Conservation (phyloP, 2,113 vertebrate genomes). For the Tachysurus fulvidraco region DNA sequence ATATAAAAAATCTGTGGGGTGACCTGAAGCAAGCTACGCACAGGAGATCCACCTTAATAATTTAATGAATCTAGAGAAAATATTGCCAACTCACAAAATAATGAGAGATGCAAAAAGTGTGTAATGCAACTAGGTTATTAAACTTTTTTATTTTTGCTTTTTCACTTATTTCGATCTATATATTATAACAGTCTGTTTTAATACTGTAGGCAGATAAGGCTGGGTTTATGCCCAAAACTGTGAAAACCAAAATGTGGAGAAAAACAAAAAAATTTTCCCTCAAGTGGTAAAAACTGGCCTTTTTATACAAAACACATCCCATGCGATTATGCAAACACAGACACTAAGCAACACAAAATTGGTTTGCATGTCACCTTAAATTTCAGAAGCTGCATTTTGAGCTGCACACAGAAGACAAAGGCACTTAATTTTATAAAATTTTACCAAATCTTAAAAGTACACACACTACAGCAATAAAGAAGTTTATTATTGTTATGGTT, state of each 20-base stretch:
- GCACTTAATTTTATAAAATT: neutral
- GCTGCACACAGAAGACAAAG: neutral
- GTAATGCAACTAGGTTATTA: too few relatives aligned
- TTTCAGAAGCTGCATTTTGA: neutral
- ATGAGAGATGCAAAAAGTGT: too few relatives aligned
- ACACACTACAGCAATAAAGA: neutral
- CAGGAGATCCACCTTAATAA: too few relatives aligned
- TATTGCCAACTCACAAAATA: too few relatives aligned
- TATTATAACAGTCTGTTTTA: neutral
- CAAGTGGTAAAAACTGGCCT: neutral
- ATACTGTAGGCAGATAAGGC: neutral
- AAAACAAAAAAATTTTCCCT: neutral
- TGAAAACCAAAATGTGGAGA: neutral
- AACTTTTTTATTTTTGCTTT: too few relatives aligned
- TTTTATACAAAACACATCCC: neutral
- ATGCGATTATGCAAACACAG: neutral
- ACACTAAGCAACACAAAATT: neutral
- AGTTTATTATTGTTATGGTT: neutral
- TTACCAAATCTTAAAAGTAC: neutral
- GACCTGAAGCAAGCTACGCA: too few relatives aligned
- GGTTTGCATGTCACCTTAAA: neutral
- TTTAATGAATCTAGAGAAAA: too few relatives aligned
- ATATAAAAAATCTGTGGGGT: too few relatives aligned
- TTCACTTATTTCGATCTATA: neutral
- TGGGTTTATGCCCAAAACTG: neutral